These are phyloP conservation scores for Lepilemur ruficaudatus DNA, from an alignment of 2,797 vertebrate genomes.

Conservation along the genomic window DNA sequence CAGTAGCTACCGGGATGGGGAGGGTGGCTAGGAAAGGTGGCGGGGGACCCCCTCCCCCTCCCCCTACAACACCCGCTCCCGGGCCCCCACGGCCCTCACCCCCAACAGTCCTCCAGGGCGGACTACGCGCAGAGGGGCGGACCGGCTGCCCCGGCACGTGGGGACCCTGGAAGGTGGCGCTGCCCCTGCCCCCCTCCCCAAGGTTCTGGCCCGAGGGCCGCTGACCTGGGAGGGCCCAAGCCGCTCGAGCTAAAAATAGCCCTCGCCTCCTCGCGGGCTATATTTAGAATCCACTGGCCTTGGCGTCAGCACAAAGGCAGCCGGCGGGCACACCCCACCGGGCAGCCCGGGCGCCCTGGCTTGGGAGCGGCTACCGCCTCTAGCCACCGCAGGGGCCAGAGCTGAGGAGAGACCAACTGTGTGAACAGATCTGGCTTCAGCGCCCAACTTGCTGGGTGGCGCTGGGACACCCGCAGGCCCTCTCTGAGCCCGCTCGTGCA, in stretches of 20 bases:
- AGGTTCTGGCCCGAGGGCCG: background rate
- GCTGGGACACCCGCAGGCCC: background rate
- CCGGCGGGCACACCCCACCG: slow-evolving; percentile 56
- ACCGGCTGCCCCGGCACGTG: background rate
- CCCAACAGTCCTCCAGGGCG: fast-evolving
- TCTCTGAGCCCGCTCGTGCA: background rate
- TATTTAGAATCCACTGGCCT: slow-evolving; percentile 61
- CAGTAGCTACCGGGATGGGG: background rate
- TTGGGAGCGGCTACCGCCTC: background rate
- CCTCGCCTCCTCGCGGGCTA: slow-evolving; percentile 41
- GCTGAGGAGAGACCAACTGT: background rate
- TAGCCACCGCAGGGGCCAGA: slow-evolving; percentile 23
- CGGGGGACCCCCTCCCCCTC: background rate
- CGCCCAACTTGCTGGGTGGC: background rate
- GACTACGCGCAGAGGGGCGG: background rate
- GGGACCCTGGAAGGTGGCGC: background rate
- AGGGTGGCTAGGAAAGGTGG: background rate
- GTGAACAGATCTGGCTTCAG: background rate
- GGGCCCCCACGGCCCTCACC: background rate
- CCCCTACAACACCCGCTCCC: background rate
- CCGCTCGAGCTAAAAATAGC: slow-evolving; percentile 76
- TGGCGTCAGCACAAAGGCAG: slow-evolving; percentile 37
- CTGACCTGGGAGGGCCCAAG: background rate
- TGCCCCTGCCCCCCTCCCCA: too few relatives aligned
- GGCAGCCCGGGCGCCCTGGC: slow-evolving; percentile 11